Evolutionary conservation across 1,140 invertebrate genomes (phyloP), one percentile per base, ranked within the genome.

Genomic region (Bradysia coprophila): DNA sequence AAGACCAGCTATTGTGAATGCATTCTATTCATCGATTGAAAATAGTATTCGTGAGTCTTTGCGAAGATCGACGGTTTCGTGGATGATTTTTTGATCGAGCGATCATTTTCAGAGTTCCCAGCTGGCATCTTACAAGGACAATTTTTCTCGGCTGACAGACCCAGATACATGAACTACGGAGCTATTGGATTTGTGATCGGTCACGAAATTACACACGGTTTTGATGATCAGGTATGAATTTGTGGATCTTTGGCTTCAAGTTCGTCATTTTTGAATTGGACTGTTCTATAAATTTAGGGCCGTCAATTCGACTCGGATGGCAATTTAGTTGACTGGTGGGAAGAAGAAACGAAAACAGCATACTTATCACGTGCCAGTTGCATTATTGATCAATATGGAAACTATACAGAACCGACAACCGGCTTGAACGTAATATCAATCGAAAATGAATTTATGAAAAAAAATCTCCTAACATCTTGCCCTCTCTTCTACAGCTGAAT

Each of bases 191-290:
- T 86, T 50, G 81, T 93, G 4, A 89, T 95, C 58, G 89, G 87
- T 1, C 88, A 92, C 53, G 88, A 95, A 68, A 86, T 95, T 36
- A 92, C 87, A 0, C 89, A 95, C 55, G 88, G 84, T 10, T 93
- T 93, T 55, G 89, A 93, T 62, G 86, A 91, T 57, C 78, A 86
- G 60, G 69, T 69, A 46, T 43, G 40, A 9, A 31, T 19, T 45
- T 28, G 40, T 21, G n/a, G n/a, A n/a, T n/a, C n/a, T n/a, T n/a
- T n/a, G n/a, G n/a, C n/a, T n/a, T n/a, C n/a, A n/a, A n/a, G n/a
- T n/a, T n/a, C n/a, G n/a, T n/a, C n/a, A n/a, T n/a, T n/a, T n/a
- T n/a, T n/a, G n/a, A n/a, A n/a, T n/a, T n/a, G n/a, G n/a, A n/a
- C n/a, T n/a, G n/a, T n/a, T n/a, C n/a, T n/a, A n/a, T n/a, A n/a